These are phyloP conservation scores for Julus scanicus DNA, from an alignment of 2,888 invertebrate genomes.

Conservation along the genomic window DNA sequence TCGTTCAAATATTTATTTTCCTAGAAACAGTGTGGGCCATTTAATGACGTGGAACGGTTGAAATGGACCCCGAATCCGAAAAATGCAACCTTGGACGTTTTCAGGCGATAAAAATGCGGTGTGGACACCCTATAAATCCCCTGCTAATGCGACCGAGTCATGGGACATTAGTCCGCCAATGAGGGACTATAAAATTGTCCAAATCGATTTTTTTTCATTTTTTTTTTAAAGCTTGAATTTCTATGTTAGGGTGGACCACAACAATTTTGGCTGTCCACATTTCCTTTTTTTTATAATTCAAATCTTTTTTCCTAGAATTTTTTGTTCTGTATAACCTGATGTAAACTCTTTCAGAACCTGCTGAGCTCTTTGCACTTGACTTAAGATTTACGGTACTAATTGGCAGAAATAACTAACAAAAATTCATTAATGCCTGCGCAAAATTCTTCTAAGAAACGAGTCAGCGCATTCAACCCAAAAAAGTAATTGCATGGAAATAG, in stretches of 20 bases:
- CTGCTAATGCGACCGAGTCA: not conserved
- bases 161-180: not conserved
- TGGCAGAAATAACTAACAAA: not conserved
- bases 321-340: too few species aligned
- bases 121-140: slow-evolving; percentile 33
- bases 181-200: not conserved
- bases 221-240: not conserved
- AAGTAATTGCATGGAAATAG: not conserved
- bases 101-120: not conserved
- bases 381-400: slow-evolving; percentile 33
- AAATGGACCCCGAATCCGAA: slow-evolving; percentile 27
- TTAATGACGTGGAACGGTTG: slow-evolving; percentile 21
- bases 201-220: too few species aligned
- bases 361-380: not conserved
- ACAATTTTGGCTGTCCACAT: not conserved
- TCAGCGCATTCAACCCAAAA: not conserved
- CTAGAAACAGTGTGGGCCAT: not conserved
- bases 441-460: not conserved
- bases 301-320: not conserved
- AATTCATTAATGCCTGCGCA: not conserved
- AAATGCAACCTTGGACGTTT: slow-evolving; percentile 21
- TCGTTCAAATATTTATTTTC: slow-evolving; percentile 33
- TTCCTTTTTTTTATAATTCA: not conserved
- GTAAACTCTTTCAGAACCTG: not conserved
- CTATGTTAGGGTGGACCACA: not conserved